Conservation (phyloP, 2,113 vertebrate species). For the Eira barbara region DNA sequence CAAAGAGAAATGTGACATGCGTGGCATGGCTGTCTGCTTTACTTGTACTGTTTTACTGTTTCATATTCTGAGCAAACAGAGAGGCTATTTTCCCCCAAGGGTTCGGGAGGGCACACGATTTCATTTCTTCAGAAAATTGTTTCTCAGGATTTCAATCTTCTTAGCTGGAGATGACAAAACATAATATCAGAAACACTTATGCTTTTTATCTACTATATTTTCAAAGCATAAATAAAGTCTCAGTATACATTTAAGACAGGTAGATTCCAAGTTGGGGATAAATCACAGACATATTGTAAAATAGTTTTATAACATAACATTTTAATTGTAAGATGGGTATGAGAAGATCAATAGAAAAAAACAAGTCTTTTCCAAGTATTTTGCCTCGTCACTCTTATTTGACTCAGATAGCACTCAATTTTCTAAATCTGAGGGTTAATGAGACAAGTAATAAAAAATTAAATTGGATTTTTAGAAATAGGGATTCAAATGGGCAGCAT, state of each 20-base stretch:
- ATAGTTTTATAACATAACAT: conserved; percentile 75
- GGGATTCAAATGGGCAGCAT: conserved; percentile 61
- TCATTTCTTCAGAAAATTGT: conserved; percentile 99
- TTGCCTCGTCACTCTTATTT: conserved; percentile 75
- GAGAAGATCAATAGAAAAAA: conserved; percentile 73
- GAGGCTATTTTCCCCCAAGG: conserved; percentile 94
- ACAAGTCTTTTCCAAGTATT: conserved; percentile 66
- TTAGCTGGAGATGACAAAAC: conserved; percentile 98
- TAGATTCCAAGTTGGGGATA: conserved; percentile 78
- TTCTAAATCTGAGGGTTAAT: conserved; percentile 80
- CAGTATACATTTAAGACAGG: conserved; percentile 95
- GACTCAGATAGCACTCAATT: conserved; percentile 72
- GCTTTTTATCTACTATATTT: conserved; percentile 99
- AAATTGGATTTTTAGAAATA: conserved; percentile 78
- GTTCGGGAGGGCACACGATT: conserved; percentile 97
- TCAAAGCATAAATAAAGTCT: conserved; percentile 99
- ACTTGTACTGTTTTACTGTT: conserved; percentile 93
- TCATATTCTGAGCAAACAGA: conserved; percentile 93
- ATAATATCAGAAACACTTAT: conserved; percentile 99
- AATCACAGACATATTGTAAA: conserved; percentile 76
- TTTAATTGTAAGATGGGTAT: conserved; percentile 74
- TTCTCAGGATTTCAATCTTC: conserved; percentile 99
- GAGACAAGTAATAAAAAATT: conserved; percentile 82
- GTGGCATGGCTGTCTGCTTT: conserved; percentile 93
- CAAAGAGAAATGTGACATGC: conserved; percentile 88